These are phyloP conservation scores for Rhyacophila brunnea DNA, from an alignment of 1,140 invertebrate genomes.

Conservation along the genomic window DNA sequence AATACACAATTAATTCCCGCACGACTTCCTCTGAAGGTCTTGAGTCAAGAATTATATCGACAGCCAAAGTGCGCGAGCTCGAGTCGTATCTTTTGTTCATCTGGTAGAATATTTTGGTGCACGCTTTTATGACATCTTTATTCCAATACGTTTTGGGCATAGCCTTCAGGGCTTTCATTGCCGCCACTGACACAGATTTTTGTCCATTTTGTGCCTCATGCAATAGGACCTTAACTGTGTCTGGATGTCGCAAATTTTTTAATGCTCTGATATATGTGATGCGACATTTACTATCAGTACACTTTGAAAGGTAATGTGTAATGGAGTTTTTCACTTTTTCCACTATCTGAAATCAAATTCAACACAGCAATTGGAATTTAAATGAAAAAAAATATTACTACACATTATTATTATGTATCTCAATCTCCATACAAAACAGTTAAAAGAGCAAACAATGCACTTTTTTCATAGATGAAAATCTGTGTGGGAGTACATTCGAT, in stretches of 20 bases:
- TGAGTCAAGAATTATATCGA: constrained; percentile 69
- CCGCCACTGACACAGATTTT: constrained; percentile 57
- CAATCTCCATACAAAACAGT: no score
- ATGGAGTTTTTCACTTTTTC: constrained; percentile 53
- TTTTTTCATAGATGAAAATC: no score
- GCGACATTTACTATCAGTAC: constrained; percentile 57
- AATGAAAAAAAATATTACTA: not conserved
- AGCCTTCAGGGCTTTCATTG: constrained; percentile 63
- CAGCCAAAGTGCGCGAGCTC: constrained; percentile 67
- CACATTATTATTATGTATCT: not conserved
- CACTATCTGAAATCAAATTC: constrained; percentile 39
- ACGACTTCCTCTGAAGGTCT: constrained; percentile 57
- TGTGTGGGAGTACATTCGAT: no score
- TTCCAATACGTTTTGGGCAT: constrained; percentile 54
- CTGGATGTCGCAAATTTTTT: constrained; percentile 62
- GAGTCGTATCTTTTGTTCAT: constrained; percentile 63
- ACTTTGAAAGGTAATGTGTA: constrained; percentile 54
- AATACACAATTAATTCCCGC: constrained; percentile 55
- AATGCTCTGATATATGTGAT: constrained; percentile 64
- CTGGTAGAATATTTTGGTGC: constrained; percentile 65
- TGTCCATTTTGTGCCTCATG: constrained; percentile 53
- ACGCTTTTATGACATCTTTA: constrained; percentile 50
- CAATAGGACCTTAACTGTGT: constrained; percentile 60
- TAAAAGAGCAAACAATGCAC: no score
- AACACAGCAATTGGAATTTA: not conserved